Evolutionary conservation across 2,797 vertebrate genomes (phyloP), one percentile per base, ranked within the genome.

Genomic region (Emydoidea blandingii): DNA sequence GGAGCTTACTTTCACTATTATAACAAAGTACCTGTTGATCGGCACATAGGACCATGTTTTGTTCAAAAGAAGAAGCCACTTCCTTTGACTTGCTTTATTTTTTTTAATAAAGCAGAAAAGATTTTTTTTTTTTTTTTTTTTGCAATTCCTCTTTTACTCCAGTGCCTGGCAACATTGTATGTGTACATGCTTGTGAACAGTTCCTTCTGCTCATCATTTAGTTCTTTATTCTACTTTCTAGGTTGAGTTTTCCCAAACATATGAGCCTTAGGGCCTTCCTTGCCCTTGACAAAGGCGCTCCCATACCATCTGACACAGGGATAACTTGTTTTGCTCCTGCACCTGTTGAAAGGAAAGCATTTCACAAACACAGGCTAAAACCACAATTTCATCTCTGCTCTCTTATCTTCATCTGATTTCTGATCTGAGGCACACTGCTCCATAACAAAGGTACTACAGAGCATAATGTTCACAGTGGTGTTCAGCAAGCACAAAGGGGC

Each of bases 51-150:
- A 94, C 72, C 80, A 0, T 96, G 97, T 97, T 97, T 96, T 97
- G 96, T 93, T 90, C 95, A 94, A 83, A 96, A 94, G 92, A 96
- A 90, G 85, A 96, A 97, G 68, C 97, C 97, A 97, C 97, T 96
- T 97, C 97, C 97, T 97, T 96, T 96, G 72, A 52, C 96, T 80
- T 94, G 59, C 31, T 57, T 84, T 91, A 56, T 80, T 88, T 81
- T 47, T 59, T 25, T 16, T 93, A 87, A 89, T 83, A 21, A 49
- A 80, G 72, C 5, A 10, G 76, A 87, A 23, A 9, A 16, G 74
- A 15, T 41, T n/a, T 68, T 1, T 0, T 14, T 54, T 90, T 81
- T 88, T 5, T n/a, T n/a, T 37, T 1, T 0, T 90, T 79, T 34
- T 88, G 85, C 93, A 82, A 84, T 72, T 86, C 56, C 86, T 65